Evolutionary conservation across 2,888 invertebrate genomes (phyloP).

Genomic region (Scaptomyza caliginosa): DNA sequence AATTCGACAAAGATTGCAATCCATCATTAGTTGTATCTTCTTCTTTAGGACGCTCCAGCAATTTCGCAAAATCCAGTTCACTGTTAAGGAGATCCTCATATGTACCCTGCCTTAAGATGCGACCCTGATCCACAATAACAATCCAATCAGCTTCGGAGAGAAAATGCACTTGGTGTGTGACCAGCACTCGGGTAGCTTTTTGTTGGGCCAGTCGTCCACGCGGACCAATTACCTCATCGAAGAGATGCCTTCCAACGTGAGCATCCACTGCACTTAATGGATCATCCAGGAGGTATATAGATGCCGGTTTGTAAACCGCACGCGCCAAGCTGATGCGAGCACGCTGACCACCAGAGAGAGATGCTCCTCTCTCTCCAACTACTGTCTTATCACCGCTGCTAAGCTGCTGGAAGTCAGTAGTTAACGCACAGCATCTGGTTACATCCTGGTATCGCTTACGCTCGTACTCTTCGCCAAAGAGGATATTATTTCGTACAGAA

Average conservation of each 20-base stretch:
- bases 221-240: conserved; percentile 88
- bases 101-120: conserved; percentile 84
- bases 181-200: conserved; percentile 87
- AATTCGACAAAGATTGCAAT: conserved; percentile 20
- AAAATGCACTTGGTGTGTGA: conserved; percentile 92
- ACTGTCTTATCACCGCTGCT: conserved; percentile 88
- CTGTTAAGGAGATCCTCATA: conserved; percentile 85
- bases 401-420: conserved; percentile 86
- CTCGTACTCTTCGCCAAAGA: conserved; percentile 88
- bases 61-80: conserved; percentile 85
- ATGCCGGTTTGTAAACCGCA: conserved; percentile 89
- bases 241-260: conserved; percentile 90
- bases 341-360: conserved; percentile 90
- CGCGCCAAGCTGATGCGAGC: conserved; percentile 90
- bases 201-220: conserved; percentile 85
- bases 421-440: conserved; percentile 82
- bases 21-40: conserved; percentile 46
- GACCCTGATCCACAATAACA: conserved; percentile 86
- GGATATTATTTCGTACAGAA: conserved; percentile 89
- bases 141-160: conserved; percentile 87
- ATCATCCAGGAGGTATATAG: conserved; percentile 91
- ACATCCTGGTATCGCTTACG: conserved; percentile 87
- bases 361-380: conserved; percentile 89
- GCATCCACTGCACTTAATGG: conserved; percentile 92
- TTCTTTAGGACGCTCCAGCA: conserved; percentile 83